Evolutionary conservation across 2,888 invertebrate species (phyloP), one percentile per base, ranked within the genome.

Genomic region (Hydriomena furcata): DNA sequence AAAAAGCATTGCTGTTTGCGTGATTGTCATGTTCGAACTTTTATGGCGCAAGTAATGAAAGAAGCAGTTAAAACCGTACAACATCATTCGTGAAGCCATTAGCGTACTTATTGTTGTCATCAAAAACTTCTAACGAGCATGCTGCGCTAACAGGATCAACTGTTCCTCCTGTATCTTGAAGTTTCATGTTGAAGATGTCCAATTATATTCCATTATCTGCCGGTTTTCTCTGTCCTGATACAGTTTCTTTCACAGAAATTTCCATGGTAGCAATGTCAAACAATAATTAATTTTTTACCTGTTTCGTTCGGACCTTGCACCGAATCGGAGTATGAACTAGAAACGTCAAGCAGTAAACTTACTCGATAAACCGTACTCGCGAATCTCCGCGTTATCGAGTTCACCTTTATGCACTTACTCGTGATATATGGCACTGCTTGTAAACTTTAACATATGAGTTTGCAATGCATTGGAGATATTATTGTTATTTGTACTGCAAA

Each of bases 311-410:
- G n/a, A n/a, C 31, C 10, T 7, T 12, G 12, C 41, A 17, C 32
- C 52, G 35, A 36, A 49, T 44, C 31, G 51, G 47, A 51, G 38
- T 58, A 62, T 65, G 61, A 62, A 65, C 56, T 63, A 63, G 61
- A 65, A 72, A 66, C 55, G 65, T 63, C 59, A 55, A 66, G 62
- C 63, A 60, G 57, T 55, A 65, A 78, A 78, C 63, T 74, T 73
- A 54, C 58, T 58, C 65, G 63, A 68, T 71, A 76, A 72, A 72
- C 67, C 68, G 59, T 60, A 49, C 47, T 40, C 50, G 27, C 44
- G 45, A 52, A 40, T 55, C 32, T 12, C 23, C 17, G 7, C 36
- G 46, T 41, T 57, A 53, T 48, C 57, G 45, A 53, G 38, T 47
- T 28, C 13, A 12, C 31, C 21, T 52, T 20, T 35, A 48, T 21